These are phyloP conservation scores for Eupelmus urozonus DNA, from an alignment of 2,888 invertebrate genomes.

Conservation along the genomic window DNA sequence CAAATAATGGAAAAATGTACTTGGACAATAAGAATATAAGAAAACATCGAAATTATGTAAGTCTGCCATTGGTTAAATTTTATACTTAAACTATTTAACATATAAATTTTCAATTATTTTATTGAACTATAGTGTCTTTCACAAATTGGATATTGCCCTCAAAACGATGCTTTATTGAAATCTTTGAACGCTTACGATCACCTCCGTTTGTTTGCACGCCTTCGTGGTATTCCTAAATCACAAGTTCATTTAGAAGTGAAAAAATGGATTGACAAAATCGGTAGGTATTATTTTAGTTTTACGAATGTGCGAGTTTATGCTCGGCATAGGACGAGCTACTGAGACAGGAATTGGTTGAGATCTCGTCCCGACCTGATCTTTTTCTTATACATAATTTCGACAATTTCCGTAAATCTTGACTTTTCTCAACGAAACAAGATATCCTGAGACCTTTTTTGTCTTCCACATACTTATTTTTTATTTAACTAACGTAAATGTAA, in stretches of 20 bases:
- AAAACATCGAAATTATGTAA: constrained; percentile 65
- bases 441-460: no score
- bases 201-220: constrained; percentile 83
- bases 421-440: no score
- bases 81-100: background rate
- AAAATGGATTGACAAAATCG: constrained; percentile 81
- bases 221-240: constrained; percentile 82
- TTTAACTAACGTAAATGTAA: no score
- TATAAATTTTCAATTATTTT: constrained; percentile 60
- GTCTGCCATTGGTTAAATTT: constrained; percentile 75
- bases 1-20: constrained; percentile 66
- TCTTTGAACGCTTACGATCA: constrained; percentile 88
- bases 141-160: constrained; percentile 93
- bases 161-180: constrained; percentile 89
- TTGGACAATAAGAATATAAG: constrained; percentile 62
- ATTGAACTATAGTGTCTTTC: constrained; percentile 81
- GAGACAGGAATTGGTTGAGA: no score
- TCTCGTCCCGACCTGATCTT: no score
- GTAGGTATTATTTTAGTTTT: constrained; percentile 69
- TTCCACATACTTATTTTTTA: no score
- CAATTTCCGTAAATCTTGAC: no score
- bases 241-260: constrained; percentile 78
- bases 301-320: no score
- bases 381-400: no score
- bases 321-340: no score